phyloP scores from a whole-genome alignment of 2,888 invertebrate genomes.

The Nematopogon swammerdamellus region DNA sequence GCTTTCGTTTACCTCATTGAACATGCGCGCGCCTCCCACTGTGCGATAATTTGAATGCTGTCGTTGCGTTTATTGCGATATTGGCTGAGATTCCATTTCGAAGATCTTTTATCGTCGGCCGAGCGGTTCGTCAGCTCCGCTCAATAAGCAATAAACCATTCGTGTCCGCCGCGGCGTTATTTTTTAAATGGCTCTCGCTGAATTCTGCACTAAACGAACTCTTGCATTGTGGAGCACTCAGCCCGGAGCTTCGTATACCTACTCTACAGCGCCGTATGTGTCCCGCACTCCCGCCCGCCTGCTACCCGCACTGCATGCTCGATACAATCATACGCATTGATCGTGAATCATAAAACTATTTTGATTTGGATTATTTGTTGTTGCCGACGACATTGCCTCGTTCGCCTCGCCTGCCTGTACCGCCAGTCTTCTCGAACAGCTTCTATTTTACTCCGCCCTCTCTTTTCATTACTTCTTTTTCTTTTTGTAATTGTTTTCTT shows the following conservation, averaged over 20 bases:
- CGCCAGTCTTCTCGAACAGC: no score
- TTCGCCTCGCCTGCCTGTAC: background rate
- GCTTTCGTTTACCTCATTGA: slow-evolving; percentile 31
- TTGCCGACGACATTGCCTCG: background rate
- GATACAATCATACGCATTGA: background rate
- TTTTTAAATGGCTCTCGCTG: slow-evolving; percentile 16
- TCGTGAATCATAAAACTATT: background rate
- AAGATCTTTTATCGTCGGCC: slow-evolving; percentile 44
- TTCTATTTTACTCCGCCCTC: no score
- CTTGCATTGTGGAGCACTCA: background rate
- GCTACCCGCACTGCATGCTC: background rate
- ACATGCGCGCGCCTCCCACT: slow-evolving; percentile 40
- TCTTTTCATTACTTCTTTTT: no score
- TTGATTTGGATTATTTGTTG: background rate
- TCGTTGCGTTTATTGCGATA: slow-evolving; percentile 47
- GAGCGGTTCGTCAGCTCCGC: slow-evolving; percentile 48
- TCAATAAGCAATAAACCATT: slow-evolving; percentile 57
- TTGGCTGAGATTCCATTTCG: slow-evolving; percentile 49
- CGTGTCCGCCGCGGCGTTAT: slow-evolving; percentile 51
- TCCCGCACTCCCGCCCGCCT: background rate
- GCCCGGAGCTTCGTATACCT: no score
- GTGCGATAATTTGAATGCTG: slow-evolving; percentile 48
- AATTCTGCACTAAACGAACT: background rate
- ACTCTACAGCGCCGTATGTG: no score
- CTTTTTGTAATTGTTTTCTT: no score